Evolutionary conservation across 1,140 invertebrate species (phyloP).

Genomic region (Matsumurasca onukii): DNA sequence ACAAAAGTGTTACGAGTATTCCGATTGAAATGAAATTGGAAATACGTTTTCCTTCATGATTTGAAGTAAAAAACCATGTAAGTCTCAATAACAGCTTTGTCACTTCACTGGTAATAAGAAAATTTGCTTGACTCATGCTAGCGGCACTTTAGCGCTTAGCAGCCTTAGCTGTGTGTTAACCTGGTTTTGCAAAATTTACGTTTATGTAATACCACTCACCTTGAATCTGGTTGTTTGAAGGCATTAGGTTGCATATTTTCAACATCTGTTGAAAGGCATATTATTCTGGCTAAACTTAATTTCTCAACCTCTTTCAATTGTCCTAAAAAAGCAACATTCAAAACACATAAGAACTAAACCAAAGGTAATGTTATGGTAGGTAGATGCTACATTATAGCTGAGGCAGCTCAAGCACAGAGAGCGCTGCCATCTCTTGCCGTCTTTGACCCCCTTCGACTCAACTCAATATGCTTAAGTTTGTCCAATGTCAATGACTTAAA

Average conservation of each 20-base stretch:
- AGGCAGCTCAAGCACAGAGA: background rate
- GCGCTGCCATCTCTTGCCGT: background rate
- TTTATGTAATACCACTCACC: background rate
- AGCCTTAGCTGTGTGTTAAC: background rate
- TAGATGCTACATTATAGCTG: background rate
- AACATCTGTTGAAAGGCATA: background rate
- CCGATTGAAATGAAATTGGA: too few relatives aligned
- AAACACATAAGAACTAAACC: background rate
- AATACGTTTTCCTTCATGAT: too few relatives aligned
- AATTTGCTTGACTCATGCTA: background rate
- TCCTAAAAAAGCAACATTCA: background rate
- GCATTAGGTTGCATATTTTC: background rate
- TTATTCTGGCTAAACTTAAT: conserved; percentile 3
- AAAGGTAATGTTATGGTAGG: background rate
- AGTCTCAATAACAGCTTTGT: background rate
- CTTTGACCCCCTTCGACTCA: background rate
- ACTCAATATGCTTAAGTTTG: background rate
- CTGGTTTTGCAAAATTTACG: background rate
- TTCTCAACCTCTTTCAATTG: conserved; percentile 2
- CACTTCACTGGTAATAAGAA: background rate
- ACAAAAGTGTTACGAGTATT: too few relatives aligned
- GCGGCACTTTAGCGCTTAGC: background rate
- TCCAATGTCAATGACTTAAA: background rate
- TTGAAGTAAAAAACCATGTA: background rate
- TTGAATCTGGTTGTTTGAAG: conserved; percentile 12